Base-by-base conservation (phyloP, 2,113 vertebrate genomes). In the Kryptolebias marmoratus region DNA sequence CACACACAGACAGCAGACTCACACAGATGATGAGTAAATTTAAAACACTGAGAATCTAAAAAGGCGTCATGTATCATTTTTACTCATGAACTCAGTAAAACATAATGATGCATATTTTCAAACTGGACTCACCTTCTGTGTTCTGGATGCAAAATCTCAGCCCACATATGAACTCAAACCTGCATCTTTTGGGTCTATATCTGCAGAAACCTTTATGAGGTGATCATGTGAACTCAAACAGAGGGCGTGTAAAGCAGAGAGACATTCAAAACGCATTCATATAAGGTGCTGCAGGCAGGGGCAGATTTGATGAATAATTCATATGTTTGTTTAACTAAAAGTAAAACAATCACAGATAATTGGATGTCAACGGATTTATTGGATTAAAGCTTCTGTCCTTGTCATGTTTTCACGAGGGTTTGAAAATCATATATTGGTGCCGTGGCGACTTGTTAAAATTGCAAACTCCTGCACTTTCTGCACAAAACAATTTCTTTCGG, bases 301-400 rank as follows among this genome's bases (percentile, higher is more conserved):
- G 44, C 50, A 47, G 48, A 63, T 53, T 62, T 31, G 5, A 69
- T 82, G 32, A 82, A 75, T 75, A 70, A 77, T 69, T 73, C 15
- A 64, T 50, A 13, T 47, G 56, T 72, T 83, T 80, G 62, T 36
- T 73, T 79, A 42, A 28, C 32, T 15, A 56, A 28, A 75, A 75
- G 31, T 77, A 13, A 13, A 74, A 77, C 71, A 82, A 68, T 65
- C 67, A 75, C 36, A 75, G 66, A 78, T 81, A 84, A 82, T 76
- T 89, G 73, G 81, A 77, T 36, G 67, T 72, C 76, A 77, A 69
- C 68, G 45, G 72, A 83, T 81, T 85, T 80, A 79, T 63, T 78
- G 85, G 81, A 59, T 86, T 84, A 87, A 64, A 53, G 58, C 47
- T 65, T 13, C 18, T 50, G 48, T 76, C 75, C 71, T 73, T 83